phyloP scores from a whole-genome alignment of 2,797 vertebrate species.

The Streptopelia turtur region DNA sequence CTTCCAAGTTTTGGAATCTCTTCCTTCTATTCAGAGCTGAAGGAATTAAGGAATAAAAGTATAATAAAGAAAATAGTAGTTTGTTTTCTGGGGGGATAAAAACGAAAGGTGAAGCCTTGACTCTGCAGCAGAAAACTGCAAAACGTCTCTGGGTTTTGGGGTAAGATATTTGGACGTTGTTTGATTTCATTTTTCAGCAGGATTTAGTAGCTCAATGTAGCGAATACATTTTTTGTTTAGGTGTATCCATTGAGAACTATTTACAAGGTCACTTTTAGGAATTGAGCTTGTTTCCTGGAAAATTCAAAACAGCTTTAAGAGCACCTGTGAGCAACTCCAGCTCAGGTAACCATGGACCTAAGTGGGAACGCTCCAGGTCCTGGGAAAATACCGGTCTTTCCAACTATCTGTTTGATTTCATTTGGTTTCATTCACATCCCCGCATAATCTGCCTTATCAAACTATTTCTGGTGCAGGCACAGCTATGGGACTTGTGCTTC shows the following conservation, averaged over 20 bases:
- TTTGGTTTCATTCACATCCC: accelerated
- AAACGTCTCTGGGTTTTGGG: neutral
- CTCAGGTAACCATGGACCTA: neutral
- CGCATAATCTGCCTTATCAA: accelerated
- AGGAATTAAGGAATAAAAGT: neutral
- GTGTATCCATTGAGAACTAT: neutral
- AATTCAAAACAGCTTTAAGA: neutral
- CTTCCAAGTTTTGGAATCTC: neutral
- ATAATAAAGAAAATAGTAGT: neutral
- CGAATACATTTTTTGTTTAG: neutral
- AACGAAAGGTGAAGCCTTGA: neutral
- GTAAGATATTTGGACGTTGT: neutral
- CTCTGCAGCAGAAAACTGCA: neutral
- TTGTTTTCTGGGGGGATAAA: neutral
- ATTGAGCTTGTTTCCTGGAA: neutral
- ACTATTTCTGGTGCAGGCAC: neutral
- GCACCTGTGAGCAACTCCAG: no score
- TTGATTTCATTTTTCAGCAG: neutral
- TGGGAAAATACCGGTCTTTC: neutral
- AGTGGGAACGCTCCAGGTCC: neutral
- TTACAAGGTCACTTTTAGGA: neutral
- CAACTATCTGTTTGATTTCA: accelerated
- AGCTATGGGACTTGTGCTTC: neutral
- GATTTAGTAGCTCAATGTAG: neutral
- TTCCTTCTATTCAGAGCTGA: neutral